phyloP scores from a whole-genome alignment of 2,797 vertebrate species.

The Cyclopterus lumpus region DNA sequence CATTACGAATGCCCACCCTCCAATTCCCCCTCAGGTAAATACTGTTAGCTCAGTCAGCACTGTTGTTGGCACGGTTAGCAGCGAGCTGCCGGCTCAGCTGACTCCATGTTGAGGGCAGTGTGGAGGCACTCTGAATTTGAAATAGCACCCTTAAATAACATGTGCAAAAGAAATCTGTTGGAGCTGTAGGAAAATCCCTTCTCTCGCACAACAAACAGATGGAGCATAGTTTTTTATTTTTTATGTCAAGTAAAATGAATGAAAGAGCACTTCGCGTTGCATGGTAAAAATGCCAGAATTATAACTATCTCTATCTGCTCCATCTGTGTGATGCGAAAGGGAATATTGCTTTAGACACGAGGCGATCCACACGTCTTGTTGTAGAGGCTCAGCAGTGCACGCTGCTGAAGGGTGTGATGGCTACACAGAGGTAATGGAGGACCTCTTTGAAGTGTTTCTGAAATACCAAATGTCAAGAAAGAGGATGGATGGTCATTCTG shows the following conservation, averaged over 20 bases:
- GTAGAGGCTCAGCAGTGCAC: constrained; percentile 17
- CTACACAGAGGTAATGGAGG: constrained; percentile 45
- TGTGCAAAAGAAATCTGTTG: background rate
- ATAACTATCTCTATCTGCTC: constrained; percentile 1
- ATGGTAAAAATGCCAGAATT: background rate
- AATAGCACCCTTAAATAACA: background rate
- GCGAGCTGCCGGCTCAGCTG: background rate
- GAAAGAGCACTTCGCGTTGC: background rate
- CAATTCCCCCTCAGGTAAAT: background rate
- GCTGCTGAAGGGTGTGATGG: constrained; percentile 31
- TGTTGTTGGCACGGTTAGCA: background rate
- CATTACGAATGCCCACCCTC: too few species aligned
- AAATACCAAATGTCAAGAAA: constrained; percentile 70
- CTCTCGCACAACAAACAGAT: background rate
- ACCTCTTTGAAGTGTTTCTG: constrained; percentile 58
- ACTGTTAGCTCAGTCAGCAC: background rate
- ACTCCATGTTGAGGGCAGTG: too few species aligned
- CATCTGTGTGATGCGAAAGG: constrained; percentile 24
- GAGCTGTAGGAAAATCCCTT: background rate
- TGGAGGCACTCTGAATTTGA: background rate
- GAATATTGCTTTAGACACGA: constrained; percentile 15
- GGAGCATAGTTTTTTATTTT: background rate
- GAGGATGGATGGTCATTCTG: constrained; percentile 48
- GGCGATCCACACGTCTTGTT: constrained; percentile 23
- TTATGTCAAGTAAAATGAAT: background rate